These are phyloP conservation scores for Ophion ventricosus DNA, from an alignment of 2,888 invertebrate genomes.

Conservation along the genomic window DNA sequence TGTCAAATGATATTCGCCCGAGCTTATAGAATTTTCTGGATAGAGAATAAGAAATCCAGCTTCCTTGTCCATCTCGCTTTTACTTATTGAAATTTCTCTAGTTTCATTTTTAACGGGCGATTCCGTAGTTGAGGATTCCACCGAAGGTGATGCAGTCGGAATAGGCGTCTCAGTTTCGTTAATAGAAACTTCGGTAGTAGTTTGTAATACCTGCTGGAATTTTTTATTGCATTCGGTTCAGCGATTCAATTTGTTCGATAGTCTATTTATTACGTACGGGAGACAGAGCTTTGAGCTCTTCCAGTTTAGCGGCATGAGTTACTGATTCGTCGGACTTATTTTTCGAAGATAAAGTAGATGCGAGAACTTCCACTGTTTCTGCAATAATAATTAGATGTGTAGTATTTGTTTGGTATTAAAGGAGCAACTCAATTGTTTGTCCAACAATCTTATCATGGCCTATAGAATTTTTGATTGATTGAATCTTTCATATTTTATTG, in stretches of 20 bases:
- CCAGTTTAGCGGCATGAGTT: not conserved
- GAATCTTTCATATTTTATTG: no score
- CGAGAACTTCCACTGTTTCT: slow-evolving; percentile 10
- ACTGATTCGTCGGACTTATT: not conserved
- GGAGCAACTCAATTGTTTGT: not conserved
- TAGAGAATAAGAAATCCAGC: slow-evolving; percentile 73
- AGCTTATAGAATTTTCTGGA: slow-evolving; percentile 64
- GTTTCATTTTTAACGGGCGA: slow-evolving; percentile 42
- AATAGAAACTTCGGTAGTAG: not conserved
- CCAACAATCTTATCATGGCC: not conserved
- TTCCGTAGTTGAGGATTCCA: slow-evolving; percentile 21
- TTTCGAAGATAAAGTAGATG: not conserved
- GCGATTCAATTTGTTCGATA: not conserved
- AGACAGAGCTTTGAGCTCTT: slow-evolving; percentile 7
- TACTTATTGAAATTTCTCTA: slow-evolving; percentile 68
- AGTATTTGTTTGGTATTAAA: slow-evolving; percentile 4
- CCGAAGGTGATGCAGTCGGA: slow-evolving; percentile 4
- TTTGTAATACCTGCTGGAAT: slow-evolving; percentile 1
- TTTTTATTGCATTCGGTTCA: not conserved
- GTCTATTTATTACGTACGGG: not conserved
- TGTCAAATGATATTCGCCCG: slow-evolving; percentile 74
- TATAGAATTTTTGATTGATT: no score
- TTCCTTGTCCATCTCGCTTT: slow-evolving; percentile 71
- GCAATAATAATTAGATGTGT: slow-evolving; percentile 1
- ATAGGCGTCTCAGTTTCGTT: not conserved